Conservation (phyloP, 2,113 vertebrate species). For the Pangasianodon gigas region DNA sequence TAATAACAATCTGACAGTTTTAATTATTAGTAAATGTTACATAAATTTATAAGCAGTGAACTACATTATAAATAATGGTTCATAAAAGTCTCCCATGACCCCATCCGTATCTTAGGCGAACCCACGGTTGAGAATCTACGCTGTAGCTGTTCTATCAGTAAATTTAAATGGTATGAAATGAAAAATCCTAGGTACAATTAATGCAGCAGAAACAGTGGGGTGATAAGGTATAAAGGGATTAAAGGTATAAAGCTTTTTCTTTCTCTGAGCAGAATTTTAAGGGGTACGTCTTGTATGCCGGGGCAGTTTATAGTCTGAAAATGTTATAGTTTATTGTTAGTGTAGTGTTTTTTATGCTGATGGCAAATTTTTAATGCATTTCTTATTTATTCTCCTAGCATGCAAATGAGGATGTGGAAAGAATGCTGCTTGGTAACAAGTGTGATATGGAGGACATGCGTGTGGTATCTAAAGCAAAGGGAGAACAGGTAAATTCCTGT, state of each 20-base stretch:
- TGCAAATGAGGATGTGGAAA: constrained; percentile 97
- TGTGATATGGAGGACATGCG: constrained; percentile 99
- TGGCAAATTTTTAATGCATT: background rate
- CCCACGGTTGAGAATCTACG: background rate
- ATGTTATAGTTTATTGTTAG: no score
- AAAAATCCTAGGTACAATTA: background rate
- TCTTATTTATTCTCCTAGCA: constrained; percentile 75
- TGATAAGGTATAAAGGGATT: background rate
- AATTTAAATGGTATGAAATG: background rate
- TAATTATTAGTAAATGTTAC: background rate
- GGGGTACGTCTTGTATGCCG: background rate
- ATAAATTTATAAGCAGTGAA: background rate
- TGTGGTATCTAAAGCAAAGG: constrained; percentile 94
- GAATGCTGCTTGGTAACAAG: constrained; percentile 99
- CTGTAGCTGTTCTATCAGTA: background rate
- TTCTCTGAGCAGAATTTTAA: background rate
- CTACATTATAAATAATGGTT: background rate
- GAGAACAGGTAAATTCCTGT: constrained; percentile 87
- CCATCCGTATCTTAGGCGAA: background rate
- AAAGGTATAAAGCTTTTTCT: background rate
- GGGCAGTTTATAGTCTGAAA: background rate
- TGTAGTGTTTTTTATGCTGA: background rate
- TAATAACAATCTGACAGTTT: background rate
- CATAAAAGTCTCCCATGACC: background rate
- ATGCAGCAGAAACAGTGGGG: background rate